Conservation (phyloP, 1,140 invertebrate genomes). For the Rhopalosiphum maidis region DNA sequence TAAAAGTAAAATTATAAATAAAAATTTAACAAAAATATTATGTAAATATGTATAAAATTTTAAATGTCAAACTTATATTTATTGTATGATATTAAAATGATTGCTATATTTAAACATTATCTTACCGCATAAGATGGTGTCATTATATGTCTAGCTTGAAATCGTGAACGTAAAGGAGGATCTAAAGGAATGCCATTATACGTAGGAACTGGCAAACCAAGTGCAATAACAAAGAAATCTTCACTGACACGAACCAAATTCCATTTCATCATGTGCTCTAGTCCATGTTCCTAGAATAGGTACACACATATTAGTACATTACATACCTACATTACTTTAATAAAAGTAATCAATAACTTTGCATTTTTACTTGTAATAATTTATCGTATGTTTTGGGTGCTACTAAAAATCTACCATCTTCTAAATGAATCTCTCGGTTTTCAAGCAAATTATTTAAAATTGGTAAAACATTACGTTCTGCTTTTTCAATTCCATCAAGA, state of each 20-base stretch:
- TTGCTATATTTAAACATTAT: constrained; percentile 29
- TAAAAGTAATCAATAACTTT: constrained; percentile 56
- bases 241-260: constrained; percentile 88
- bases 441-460: constrained; percentile 98
- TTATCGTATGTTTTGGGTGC: constrained; percentile 89
- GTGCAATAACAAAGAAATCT: constrained; percentile 89
- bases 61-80: neutral
- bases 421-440: constrained; percentile 97
- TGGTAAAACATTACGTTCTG: constrained; percentile 94
- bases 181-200: constrained; percentile 89
- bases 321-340: neutral
- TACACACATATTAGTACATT: neutral
- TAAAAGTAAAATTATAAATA: neutral
- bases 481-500: constrained; percentile 97
- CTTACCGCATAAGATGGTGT: constrained; percentile 70
- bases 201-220: constrained; percentile 86
- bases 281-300: constrained; percentile 72
- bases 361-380: constrained; percentile 74
- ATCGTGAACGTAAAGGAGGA: constrained; percentile 92
- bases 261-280: constrained; percentile 83
- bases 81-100: neutral
- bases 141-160: constrained; percentile 88
- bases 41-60: neutral
- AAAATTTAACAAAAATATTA: neutral
- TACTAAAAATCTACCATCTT: constrained; percentile 94